Conservation (phyloP, 2,888 invertebrate species). For the Hydrotaea cyrtoneurina region DNA sequence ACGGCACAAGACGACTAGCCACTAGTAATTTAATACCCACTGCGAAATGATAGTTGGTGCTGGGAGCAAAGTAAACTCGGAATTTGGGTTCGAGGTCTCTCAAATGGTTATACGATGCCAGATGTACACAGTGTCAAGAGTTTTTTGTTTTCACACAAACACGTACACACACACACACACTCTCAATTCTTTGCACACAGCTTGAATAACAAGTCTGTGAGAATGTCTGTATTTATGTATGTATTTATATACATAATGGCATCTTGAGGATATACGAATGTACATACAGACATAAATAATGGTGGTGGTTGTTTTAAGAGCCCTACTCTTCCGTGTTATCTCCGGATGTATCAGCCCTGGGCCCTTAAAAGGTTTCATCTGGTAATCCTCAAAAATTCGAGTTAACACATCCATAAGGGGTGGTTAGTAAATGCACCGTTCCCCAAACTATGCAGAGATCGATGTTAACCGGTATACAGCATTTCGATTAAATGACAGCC, state of each 20-base stretch:
- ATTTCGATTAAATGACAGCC: no score
- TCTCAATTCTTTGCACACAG: neutral
- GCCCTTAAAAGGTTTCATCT: neutral
- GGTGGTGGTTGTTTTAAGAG: neutral
- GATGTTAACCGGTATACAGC: no score
- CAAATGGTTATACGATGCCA: neutral
- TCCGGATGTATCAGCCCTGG: neutral
- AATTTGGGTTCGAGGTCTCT: constrained; percentile 31
- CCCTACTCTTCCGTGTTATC: neutral
- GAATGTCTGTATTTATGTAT: no score
- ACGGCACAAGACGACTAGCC: constrained; percentile 2
- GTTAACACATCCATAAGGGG: no score
- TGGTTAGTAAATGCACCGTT: no score
- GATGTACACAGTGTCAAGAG: neutral
- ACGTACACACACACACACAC: neutral
- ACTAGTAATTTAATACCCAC: constrained; percentile 9
- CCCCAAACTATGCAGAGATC: no score
- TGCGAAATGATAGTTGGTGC: neutral
- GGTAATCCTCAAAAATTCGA: no score
- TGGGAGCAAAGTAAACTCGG: neutral
- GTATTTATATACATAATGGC: neutral
- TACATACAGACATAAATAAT: neutral
- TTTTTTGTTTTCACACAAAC: neutral
- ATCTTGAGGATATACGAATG: neutral
- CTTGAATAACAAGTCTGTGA: constrained; percentile 10